Base-by-base conservation (phyloP, 1,140 invertebrate species). In the Anastrepha ludens region DNA sequence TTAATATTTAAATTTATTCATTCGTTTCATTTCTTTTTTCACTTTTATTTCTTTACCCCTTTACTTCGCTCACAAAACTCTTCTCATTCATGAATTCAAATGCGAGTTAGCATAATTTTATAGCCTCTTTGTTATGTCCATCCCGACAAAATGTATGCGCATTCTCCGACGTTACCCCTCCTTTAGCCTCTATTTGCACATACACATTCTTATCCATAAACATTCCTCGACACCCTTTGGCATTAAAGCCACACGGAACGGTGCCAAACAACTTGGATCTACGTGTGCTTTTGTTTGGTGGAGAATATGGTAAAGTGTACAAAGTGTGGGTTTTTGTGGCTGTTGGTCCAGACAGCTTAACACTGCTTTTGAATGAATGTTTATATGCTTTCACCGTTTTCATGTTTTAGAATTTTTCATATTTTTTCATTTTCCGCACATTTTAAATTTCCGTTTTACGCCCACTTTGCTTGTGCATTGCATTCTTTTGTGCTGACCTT, bases 31-130 rank as follows among this genome's bases (percentile, higher is more conserved):
- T 29, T 29, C 29, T 0, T 29, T 29, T 29, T 29, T 29, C 1
- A 29, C 29, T 29, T 29, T 29, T 29, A 29, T 29, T 29, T 29
- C 29, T 29, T 29, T 29, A 29, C 29, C 29, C 29, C 29, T 29
- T 29, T 29, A 29, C 29, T 29, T 29, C 29, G 29, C 29, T 29
- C 29, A 29, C 29, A 29, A 29, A 29, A 29, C 29, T 29, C 29
- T 29, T 29, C 29, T 29, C 29, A 29, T 29, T 11, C 3, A 74
- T 17, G 44, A 0, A 6, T 74, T 74, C 67, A 74, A 74, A 47
- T 74, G 17, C 41, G 44, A 74, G 47, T 74, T 74, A 74, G 41
- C 67, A 74, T 74, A 74, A 74, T 74, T 74, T 47, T 44, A 74
- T 39, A 74, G 39, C 67, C 9, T 15, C 44, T 70, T 70, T 70